Percentiles rank a stretch among this genome's conserved stretches.
phyloP scores from a whole-genome alignment of 1,140 invertebrate genomes.

The Bombus superbus region DNA sequence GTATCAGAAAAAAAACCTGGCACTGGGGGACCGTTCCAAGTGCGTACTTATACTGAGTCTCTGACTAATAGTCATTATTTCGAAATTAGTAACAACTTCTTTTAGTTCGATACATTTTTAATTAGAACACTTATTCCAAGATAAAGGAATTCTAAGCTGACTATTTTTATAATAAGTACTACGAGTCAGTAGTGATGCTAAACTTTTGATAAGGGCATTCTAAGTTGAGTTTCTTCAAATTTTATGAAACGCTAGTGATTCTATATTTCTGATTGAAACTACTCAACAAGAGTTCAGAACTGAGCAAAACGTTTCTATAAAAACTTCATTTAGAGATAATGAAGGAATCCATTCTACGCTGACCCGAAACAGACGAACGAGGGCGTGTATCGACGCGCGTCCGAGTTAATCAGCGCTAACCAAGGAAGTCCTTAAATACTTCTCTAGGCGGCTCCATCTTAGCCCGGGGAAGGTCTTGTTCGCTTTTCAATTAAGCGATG shows the following conservation, averaged over 20 bases:
- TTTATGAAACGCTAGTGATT: too few species aligned
- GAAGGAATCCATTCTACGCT: background rate
- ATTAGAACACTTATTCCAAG: background rate
- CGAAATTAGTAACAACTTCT: background rate
- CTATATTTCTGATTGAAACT: too few species aligned
- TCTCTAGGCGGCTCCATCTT: conserved; percentile 33
- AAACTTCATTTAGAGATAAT: background rate
- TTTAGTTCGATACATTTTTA: background rate
- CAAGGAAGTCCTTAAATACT: conserved; percentile 52
- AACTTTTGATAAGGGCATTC: too few species aligned
- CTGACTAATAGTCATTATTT: too few species aligned
- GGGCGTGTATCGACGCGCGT: conserved; percentile 20
- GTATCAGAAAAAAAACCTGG: background rate
- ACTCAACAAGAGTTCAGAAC: background rate
- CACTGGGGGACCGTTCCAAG: too few species aligned
- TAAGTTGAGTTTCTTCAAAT: too few species aligned
- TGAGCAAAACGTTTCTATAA: background rate
- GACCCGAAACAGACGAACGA: background rate
- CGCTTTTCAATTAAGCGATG: conserved; percentile 62
- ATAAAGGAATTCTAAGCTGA: background rate
- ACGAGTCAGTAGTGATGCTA: too few species aligned
- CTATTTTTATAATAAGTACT: too few species aligned
- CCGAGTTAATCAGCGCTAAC: conserved; percentile 46
- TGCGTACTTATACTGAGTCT: too few species aligned
- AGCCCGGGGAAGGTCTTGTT: conserved; percentile 13